Base-by-base conservation (phyloP, 2,888 invertebrate species). In the Dynastes hyllus region DNA sequence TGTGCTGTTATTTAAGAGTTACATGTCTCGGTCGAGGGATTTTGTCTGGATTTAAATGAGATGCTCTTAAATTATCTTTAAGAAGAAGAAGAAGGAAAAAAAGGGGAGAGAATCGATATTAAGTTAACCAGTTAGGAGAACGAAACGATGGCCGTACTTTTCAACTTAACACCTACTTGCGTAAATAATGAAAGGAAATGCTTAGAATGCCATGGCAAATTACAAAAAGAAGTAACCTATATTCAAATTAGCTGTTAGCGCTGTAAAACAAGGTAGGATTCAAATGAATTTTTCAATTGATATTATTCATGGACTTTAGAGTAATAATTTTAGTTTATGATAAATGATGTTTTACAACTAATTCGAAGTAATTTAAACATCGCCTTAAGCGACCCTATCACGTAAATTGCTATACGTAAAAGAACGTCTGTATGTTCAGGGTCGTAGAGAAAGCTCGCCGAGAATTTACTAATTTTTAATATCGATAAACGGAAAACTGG, bases 1-100 rank as follows among this genome's bases (percentile, higher is more conserved):
- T 88, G 88, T 88, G 86, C 87, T 88, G 88, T 88, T 87, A 88
- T 88, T 88, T 88, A 88, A 88, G 86, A 85, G 85, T 85, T 86
- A 86, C 87, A 86, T 83, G 87, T 86, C 86, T 85, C 85, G 86
- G 84, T 85, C 85, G 69, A 83, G 83, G 86, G 86, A 87, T 87
- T 88, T 87, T 87, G 85, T 83, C 83, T 69, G 84, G 86, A 86
- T 86, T 88, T 86, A 87, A 88, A 87, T 87, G 87, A 86, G 86
- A 84, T 84, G 79, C 86, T 86, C 87, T 87, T 87, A 87, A 87
- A 88, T 88, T 88, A 88, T 88, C 87, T 86, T 83, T 83, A 84
- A 81, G 81, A 82, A 51, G 51, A 51, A 69, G 45, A 69, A 45
- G 45, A 13, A 32, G 66, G 50, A 37, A 37, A 37, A 37, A 5